Percentiles rank a stretch among this genome's conserved stretches.
phyloP scores from a whole-genome alignment of 2,797 vertebrate species.

The Typhlichthys subterraneus region DNA sequence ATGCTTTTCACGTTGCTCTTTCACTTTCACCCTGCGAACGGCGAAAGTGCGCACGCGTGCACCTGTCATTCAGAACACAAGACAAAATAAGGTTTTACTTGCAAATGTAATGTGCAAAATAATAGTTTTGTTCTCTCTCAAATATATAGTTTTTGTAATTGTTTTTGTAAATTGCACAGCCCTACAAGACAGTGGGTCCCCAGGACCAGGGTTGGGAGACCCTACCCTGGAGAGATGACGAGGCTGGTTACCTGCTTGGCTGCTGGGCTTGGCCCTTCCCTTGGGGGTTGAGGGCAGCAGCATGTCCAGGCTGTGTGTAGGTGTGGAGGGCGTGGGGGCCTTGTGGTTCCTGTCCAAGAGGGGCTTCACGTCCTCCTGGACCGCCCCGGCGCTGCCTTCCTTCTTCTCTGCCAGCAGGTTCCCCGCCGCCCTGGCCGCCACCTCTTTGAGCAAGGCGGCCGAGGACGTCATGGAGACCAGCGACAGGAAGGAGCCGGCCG shows the following conservation, averaged over 20 bases:
- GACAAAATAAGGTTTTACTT: no score
- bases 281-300: constrained; percentile 91
- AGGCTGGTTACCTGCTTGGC: constrained; percentile 85
- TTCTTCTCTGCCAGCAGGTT: constrained; percentile 94
- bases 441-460: constrained; percentile 97
- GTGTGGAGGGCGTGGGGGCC: constrained; percentile 84
- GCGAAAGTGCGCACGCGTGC: no score
- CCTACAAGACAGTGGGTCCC: no score
- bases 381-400: constrained; percentile 73
- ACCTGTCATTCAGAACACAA: no score
- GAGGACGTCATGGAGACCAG: constrained; percentile 98
- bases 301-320: constrained; percentile 87
- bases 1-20: no score
- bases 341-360: constrained; percentile 92
- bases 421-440: constrained; percentile 95
- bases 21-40: no score
- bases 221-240: no score
- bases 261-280: constrained; percentile 88
- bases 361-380: constrained; percentile 88
- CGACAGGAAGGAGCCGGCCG: constrained; percentile 93
- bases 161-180: no score
- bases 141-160: no score
- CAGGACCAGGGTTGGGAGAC: no score
- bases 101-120: no score
- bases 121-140: no score